These are phyloP conservation scores for Forbesichthys agassizii DNA, from an alignment of 2,113 vertebrate species.

Conservation along the genomic window DNA sequence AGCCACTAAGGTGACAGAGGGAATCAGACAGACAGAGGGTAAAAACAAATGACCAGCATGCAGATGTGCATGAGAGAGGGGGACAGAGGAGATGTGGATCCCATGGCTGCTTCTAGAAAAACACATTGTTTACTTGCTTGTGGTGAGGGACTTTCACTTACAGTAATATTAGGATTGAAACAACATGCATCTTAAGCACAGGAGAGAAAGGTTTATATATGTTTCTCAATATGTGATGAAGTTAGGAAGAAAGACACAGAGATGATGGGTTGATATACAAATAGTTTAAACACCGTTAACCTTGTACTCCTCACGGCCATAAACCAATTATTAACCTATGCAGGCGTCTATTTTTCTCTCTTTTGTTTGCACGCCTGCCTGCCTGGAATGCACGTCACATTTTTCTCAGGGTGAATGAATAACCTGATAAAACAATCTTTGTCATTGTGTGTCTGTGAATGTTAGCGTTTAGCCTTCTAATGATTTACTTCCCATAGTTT, in stretches of 20 bases:
- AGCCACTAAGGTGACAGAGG: constrained; percentile 16
- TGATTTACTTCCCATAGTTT: too few species aligned
- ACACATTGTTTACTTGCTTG: constrained; percentile 54
- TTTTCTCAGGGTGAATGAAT: constrained; percentile 50
- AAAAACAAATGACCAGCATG: constrained; percentile 33
- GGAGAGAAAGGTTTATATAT: too few species aligned
- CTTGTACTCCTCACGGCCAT: constrained; percentile 47
- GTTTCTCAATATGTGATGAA: too few species aligned
- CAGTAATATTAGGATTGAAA: constrained; percentile 43
- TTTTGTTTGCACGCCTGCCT: constrained; percentile 57
- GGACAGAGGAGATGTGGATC: constrained; percentile 29
- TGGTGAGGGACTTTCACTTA: constrained; percentile 18
- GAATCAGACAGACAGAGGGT: constrained; percentile 23
- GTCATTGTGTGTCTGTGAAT: too few species aligned
- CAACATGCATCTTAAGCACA: neutral
- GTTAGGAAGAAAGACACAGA: neutral
- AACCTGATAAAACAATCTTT: constrained; percentile 37
- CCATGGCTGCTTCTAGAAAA: constrained; percentile 34
- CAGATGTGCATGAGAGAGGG: constrained; percentile 35
- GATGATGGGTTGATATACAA: constrained; percentile 10
- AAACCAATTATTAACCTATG: constrained; percentile 37
- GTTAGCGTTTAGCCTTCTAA: neutral
- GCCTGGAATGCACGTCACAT: constrained; percentile 38
- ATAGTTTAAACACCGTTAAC: constrained; percentile 29
- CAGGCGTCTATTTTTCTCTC: constrained; percentile 52